Evolutionary conservation across 2,888 invertebrate species (phyloP).

Genomic region (Lasioglossum zephyrum): DNA sequence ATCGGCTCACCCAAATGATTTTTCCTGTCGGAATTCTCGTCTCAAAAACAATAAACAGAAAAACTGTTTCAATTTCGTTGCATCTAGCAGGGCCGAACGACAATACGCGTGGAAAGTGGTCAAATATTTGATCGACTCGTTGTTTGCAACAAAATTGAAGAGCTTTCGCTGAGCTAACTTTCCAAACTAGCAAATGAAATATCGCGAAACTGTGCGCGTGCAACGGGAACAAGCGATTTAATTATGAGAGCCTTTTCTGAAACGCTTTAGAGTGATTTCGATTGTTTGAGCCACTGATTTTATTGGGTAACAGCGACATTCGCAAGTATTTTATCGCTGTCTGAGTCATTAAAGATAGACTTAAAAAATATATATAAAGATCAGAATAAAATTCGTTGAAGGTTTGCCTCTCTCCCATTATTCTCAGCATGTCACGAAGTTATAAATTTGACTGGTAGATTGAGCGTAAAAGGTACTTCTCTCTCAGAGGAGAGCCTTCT

Average conservation of each 20-base stretch:
- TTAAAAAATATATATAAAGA: no score
- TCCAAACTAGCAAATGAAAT: background rate
- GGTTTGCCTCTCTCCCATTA: background rate
- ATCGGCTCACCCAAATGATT: background rate
- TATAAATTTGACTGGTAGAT: conserved; percentile 39
- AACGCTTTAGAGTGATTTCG: background rate
- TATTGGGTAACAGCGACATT: background rate
- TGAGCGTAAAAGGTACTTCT: conserved; percentile 27
- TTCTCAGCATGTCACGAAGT: background rate
- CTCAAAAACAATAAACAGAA: background rate
- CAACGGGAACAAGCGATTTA: background rate
- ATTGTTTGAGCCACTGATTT: background rate
- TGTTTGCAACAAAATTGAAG: conserved; percentile 27
- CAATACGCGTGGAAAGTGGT: conserved; percentile 14
- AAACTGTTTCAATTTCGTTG: background rate
- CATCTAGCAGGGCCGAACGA: background rate
- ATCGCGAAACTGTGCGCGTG: background rate
- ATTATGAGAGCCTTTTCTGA: conserved; percentile 4
- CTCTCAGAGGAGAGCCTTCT: conserved; percentile 35
- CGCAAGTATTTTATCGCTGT: background rate
- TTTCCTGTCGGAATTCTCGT: conserved; percentile 1
- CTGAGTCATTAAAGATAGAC: background rate
- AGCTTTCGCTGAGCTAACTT: background rate
- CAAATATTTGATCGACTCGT: conserved; percentile 30
- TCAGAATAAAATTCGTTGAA: background rate